Evolutionary conservation across 2,888 invertebrate species (phyloP).

Genomic region (Apamea sordens): DNA sequence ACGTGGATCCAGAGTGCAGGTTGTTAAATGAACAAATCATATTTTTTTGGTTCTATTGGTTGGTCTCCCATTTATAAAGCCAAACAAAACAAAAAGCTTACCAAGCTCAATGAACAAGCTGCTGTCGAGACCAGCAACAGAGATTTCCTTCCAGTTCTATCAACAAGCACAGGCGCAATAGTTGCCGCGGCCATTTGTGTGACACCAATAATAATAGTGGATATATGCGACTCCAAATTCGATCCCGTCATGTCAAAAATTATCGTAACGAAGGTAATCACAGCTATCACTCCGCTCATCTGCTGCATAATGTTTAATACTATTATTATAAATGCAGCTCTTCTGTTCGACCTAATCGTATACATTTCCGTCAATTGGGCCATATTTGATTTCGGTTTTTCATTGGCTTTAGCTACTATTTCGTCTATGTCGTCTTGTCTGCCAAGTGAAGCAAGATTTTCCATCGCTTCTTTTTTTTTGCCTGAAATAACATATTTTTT

Average conservation of each 20-base stretch:
- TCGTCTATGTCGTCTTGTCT: slow-evolving; percentile 72
- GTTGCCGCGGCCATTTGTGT: slow-evolving; percentile 72
- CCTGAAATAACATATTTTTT: slow-evolving; percentile 62
- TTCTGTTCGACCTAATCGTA: slow-evolving; percentile 72
- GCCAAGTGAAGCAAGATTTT: slow-evolving; percentile 69
- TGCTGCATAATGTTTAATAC: slow-evolving; percentile 72
- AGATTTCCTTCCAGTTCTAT: slow-evolving; percentile 73
- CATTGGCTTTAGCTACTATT: slow-evolving; percentile 61
- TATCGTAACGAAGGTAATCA: slow-evolving; percentile 72
- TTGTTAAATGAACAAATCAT: too few relatives aligned
- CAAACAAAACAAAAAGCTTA: slow-evolving; percentile 62
- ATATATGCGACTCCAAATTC: slow-evolving; percentile 71
- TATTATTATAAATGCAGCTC: slow-evolving; percentile 72
- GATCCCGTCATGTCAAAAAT: slow-evolving; percentile 77
- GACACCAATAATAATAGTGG: slow-evolving; percentile 75
- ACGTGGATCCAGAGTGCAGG: too few relatives aligned
- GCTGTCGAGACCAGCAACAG: slow-evolving; percentile 74
- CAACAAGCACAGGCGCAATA: slow-evolving; percentile 75
- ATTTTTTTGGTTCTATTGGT: too few relatives aligned
- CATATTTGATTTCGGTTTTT: slow-evolving; percentile 51
- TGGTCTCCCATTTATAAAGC: neutral
- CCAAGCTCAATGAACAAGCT: slow-evolving; percentile 74
- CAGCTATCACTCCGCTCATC: slow-evolving; percentile 73
- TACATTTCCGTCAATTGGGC: slow-evolving; percentile 71
- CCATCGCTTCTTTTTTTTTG: slow-evolving; percentile 66